These are phyloP conservation scores for Echinometra lucunter DNA, from an alignment of 53 echinoderm and acorn worm species.

Conservation along the genomic window DNA sequence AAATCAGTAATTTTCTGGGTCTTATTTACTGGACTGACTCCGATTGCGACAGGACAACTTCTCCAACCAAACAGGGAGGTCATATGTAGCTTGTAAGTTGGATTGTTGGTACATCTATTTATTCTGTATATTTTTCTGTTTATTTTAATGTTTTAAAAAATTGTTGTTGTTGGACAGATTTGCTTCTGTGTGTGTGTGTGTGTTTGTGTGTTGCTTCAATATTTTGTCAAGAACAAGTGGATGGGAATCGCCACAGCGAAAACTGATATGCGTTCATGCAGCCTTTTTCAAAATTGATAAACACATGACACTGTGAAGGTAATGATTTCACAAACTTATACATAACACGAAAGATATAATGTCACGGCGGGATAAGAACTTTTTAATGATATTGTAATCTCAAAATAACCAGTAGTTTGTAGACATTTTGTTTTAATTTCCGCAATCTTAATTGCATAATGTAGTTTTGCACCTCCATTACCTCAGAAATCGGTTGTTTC, in stretches of 20 bases:
- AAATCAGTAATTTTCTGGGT: not conserved
- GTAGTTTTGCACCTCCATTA: too few relatives aligned
- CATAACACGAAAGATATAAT: too few relatives aligned
- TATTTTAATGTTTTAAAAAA: not conserved
- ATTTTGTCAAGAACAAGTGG: not conserved
- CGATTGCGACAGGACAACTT: not conserved
- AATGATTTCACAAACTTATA: too few relatives aligned
- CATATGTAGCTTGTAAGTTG: constrained; percentile 27
- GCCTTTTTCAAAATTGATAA: too few relatives aligned
- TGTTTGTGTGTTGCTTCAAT: constrained; percentile 2
- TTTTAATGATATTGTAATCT: too few relatives aligned
- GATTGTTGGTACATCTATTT: constrained; percentile 7
- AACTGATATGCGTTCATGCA: not conserved
- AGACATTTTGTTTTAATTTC: too few relatives aligned
- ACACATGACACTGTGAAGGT: too few relatives aligned
- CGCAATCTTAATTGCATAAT: too few relatives aligned
- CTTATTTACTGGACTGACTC: constrained; percentile 8
- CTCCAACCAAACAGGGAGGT: constrained; percentile 2
- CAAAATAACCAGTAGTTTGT: too few relatives aligned
- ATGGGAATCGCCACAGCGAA: not conserved
- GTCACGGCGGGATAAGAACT: too few relatives aligned
- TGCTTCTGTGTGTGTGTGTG: too few relatives aligned
- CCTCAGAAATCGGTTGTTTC: too few relatives aligned
- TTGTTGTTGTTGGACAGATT: not conserved
- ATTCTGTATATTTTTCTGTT: not conserved